Evolutionary conservation across 2,888 invertebrate species (phyloP).

Genomic region (Rhagium mordax): DNA sequence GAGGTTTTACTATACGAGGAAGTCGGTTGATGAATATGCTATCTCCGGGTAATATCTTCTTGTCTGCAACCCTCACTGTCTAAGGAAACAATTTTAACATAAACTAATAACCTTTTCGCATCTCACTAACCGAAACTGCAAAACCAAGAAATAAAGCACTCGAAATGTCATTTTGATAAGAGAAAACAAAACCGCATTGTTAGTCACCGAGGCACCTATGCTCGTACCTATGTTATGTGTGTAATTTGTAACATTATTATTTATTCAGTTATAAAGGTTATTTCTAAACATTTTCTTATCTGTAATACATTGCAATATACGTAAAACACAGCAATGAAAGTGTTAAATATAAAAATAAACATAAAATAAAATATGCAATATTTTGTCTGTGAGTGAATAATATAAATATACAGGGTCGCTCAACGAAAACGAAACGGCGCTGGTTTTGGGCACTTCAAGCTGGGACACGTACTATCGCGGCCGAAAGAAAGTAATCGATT

Average conservation of each 20-base stretch:
- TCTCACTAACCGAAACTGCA: background rate
- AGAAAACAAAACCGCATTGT: background rate
- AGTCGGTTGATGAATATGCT: background rate
- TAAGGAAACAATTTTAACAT: background rate
- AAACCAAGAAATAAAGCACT: background rate
- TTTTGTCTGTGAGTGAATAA: no score
- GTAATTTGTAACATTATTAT: background rate
- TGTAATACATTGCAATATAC: background rate
- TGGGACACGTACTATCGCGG: no score
- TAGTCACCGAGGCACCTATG: background rate
- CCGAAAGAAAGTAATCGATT: no score
- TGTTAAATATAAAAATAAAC: no score
- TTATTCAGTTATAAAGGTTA: background rate
- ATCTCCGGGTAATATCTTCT: background rate
- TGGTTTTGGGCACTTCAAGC: no score
- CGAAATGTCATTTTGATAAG: background rate
- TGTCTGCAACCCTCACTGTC: background rate
- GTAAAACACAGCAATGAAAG: background rate
- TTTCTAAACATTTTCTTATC: background rate
- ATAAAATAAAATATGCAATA: no score
- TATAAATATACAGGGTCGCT: no score
- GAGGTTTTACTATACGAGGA: background rate
- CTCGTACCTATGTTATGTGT: no score
- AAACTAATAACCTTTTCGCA: background rate
- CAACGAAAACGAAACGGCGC: no score